phyloP scores from a whole-genome alignment of 2,888 invertebrate genomes.

The Hypomecis punctinalis region DNA sequence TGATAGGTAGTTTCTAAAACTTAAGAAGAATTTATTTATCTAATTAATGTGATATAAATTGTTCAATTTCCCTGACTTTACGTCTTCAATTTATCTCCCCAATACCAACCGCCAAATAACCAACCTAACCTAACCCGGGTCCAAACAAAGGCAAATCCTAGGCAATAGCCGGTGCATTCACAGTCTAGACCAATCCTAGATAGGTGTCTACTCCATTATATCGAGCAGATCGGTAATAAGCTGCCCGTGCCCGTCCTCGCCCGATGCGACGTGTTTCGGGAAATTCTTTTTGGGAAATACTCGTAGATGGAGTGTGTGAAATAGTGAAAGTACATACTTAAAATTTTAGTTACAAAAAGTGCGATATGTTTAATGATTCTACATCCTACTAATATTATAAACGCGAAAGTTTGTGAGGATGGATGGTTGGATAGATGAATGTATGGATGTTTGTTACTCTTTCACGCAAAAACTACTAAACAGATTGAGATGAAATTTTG shows the following conservation, averaged over 20 bases:
- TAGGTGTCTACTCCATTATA: constrained; percentile 44
- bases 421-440: too few species aligned
- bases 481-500: too few species aligned
- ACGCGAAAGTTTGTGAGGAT: too few species aligned
- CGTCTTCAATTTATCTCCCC: constrained; percentile 1
- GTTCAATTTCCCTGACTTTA: not conserved
- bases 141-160: constrained; percentile 52
- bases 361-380: too few species aligned
- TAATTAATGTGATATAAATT: not conserved
- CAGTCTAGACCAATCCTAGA: constrained; percentile 51
- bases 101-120: constrained; percentile 22
- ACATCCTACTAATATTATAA: too few species aligned
- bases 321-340: too few species aligned
- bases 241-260: not conserved
- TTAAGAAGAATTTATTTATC: not conserved
- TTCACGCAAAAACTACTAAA: too few species aligned
- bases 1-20: too few species aligned
- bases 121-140: constrained; percentile 17
- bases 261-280: constrained; percentile 12
- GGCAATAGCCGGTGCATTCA: constrained; percentile 53
- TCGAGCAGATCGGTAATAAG: constrained; percentile 24
- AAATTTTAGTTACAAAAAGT: too few species aligned
- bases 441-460: too few species aligned
- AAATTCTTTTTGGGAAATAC: constrained; percentile 1
- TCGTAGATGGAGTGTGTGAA: not conserved